Base-by-base conservation (phyloP, 2,797 vertebrate species). In the Pyrocephalus nanus region DNA sequence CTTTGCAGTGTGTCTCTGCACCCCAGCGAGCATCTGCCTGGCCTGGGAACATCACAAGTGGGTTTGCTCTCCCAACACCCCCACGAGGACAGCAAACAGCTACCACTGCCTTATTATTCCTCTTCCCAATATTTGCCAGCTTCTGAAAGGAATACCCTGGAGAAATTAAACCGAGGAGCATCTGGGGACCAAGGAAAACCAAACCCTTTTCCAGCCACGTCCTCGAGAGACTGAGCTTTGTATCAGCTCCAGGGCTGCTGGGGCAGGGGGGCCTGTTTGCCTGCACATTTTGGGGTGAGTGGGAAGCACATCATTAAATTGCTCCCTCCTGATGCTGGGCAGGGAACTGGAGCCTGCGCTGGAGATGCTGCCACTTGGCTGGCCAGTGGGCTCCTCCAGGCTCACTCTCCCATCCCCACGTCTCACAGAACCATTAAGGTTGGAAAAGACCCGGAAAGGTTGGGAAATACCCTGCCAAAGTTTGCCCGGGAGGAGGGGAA, bases 351-450 rank as follows among this genome's bases (percentile, higher is more conserved):
- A 65, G 30, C 42, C 12, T 25, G 32, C 0, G 0, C 43, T 21
- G 45, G 58, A 30, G 54, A 50, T 50, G 54, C 65, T 76, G 38
- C n/a, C 2, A 3, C 34, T 69, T 18, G 51, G 27, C 51, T 11
- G 48, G 15, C 12, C 1, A 1, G 1, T 4, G 45, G 17, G 27
- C 55, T 73, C 42, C 54, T 67, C 26, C 0, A 2, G 58, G 23
- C 70, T 32, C 26, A 9, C 12, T 90, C 20, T 82, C 29, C 61
- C 13, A 0, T 11, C 14, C 32, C 25, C 21, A 0, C 1, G 1
- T 38, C 48, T 17, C 62, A 45, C 32, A n/a, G 32, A 29, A 22
- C 42, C 14, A 32, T 15, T 43, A n/a, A 45, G 30, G 30, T 7
- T 29, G 34, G 34, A 40, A 70, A 70, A 53, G 20, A 53, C 67